Evolutionary conservation across 2,113 vertebrate species (phyloP).

Genomic region (Vanacampus margaritifer): DNA sequence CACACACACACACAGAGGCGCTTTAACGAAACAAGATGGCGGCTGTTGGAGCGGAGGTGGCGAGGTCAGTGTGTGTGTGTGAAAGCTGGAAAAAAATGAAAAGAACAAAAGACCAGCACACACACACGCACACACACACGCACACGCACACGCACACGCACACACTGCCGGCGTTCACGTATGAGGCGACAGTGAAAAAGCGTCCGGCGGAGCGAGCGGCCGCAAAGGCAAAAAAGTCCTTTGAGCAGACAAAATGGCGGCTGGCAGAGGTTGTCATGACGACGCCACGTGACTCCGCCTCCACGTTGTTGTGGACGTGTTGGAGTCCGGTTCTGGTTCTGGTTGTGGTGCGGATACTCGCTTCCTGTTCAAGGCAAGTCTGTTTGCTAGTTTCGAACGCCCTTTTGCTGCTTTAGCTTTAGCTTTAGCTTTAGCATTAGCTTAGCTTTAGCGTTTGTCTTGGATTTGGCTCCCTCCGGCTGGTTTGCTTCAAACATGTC

Average conservation of each 20-base stretch:
- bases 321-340: neutral
- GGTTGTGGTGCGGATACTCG: neutral
- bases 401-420: neutral
- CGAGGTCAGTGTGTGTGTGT: constrained; percentile 13
- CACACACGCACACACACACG: neutral
- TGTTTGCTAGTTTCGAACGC: neutral
- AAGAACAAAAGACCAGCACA: neutral
- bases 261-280: neutral
- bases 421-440: neutral
- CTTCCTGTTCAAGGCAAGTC: neutral
- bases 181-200: neutral
- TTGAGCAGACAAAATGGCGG: neutral
- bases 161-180: neutral
- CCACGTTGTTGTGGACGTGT: neutral
- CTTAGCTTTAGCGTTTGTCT: neutral
- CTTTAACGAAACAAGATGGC: constrained; percentile 52
- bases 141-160: neutral
- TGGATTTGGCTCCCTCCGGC: neutral
- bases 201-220: neutral
- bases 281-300: neutral
- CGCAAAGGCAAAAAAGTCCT: neutral
- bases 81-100: neutral
- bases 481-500: too few relatives aligned
- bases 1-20: neutral
- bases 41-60: constrained; percentile 24